Evolutionary conservation across 1,140 invertebrate genomes (phyloP), one percentile per base, ranked within the genome.

Genomic region (Ericerus pela): DNA sequence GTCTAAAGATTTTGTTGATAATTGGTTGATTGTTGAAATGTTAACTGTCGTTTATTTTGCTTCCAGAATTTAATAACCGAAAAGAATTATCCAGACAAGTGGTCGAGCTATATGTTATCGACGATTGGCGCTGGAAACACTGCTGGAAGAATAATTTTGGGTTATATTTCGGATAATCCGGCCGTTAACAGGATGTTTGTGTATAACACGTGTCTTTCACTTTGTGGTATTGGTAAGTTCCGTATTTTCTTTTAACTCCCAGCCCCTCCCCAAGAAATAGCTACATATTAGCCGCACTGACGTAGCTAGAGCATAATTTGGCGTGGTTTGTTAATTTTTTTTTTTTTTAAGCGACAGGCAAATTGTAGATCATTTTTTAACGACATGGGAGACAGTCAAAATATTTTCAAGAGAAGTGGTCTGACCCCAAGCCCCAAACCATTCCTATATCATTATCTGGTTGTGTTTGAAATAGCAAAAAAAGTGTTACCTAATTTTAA

Each of bases 91-190:
- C 12, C 12, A 6, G 27, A 16, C 27, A 28, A 30, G 2, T 31
- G 27, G 51, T 75, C 78, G 1, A 79, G 77, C 59, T 81, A 78
- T 62, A 70, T 92, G 53, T 70, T 92, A 36, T 74, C 84, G 24
- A 74, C 85, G 36, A 85, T 92, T 59, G 88, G 90, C n/a, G 79
- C 84, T 36, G 80, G 85, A 12, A 92, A 92, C 64, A 89, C 88
- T 1, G 63, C 90, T n/a, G 91, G 92, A 24, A 75, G 91, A 68
- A 82, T 93, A 55, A 69, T 88, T 41, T 71, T 92, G 14, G 87
- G 90, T 55, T 90, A 86, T 64, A 68, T 92, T 22, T 81, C 87
- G 26, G 87, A 95, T 70, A 87, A 88, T 70, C 76, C 83, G 0
- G 88, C 84, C 81, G 79, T 91, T 14, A 93, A 95, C 70, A 75